Conservation (phyloP, 2,113 vertebrate genomes). For the Coptodon bakossiorum region DNA sequence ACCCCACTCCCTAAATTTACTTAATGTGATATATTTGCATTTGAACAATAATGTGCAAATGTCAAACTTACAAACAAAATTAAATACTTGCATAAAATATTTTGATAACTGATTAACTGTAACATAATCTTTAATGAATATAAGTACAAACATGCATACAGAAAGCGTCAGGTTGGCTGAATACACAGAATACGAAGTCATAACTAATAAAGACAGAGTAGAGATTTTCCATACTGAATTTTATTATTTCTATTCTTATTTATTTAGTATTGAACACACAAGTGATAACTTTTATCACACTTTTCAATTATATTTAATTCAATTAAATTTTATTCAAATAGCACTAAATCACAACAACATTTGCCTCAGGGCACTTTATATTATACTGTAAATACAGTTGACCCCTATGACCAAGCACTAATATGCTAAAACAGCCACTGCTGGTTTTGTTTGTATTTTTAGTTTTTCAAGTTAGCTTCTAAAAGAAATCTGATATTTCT, state of each 20-base stretch:
- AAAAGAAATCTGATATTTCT: background rate
- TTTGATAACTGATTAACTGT: background rate
- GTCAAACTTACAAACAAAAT: background rate
- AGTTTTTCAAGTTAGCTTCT: no score
- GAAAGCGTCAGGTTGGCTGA: background rate
- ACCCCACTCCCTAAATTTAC: background rate
- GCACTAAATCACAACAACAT: no score
- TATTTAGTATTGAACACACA: background rate
- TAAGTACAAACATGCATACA: background rate
- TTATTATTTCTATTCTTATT: background rate
- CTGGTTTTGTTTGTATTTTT: no score
- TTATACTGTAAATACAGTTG: no score
- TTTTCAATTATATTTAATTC: background rate
- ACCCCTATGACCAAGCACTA: no score
- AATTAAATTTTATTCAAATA: background rate
- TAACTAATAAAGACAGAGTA: background rate
- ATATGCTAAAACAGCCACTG: no score
- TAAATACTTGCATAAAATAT: background rate
- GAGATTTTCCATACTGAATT: background rate
- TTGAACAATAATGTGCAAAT: background rate
- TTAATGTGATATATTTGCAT: background rate
- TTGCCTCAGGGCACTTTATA: no score
- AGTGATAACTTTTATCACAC: background rate
- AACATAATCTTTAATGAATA: rapidly evolving
- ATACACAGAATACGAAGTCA: background rate